Conservation (phyloP, 2,113 vertebrate species). For the Ariopsis seemanni region DNA sequence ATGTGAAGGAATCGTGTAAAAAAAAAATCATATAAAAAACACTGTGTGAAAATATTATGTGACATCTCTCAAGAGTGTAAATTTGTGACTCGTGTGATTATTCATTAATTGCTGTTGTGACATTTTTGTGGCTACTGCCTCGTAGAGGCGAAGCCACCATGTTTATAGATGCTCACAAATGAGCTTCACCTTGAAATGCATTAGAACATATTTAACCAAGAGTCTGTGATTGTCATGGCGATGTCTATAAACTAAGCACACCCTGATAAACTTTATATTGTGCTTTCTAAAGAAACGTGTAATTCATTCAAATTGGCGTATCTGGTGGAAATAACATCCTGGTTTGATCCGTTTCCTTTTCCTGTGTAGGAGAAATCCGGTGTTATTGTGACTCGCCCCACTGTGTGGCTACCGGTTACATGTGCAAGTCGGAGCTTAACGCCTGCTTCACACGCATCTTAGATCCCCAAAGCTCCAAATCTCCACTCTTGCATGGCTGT, state of each 20-base stretch:
- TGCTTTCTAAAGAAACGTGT: not conserved
- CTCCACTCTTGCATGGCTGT: slow-evolving; percentile 85
- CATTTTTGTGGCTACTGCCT: too few relatives aligned
- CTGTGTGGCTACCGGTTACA: slow-evolving; percentile 87
- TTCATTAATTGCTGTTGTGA: not conserved
- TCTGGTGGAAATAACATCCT: not conserved
- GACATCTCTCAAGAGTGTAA: not conserved
- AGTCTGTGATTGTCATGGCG: too few relatives aligned
- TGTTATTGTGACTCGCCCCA: slow-evolving; percentile 89
- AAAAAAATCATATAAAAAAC: not conserved
- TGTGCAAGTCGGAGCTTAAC: slow-evolving; percentile 85
- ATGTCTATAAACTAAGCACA: not conserved
- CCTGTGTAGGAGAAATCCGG: slow-evolving; percentile 82
- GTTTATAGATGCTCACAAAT: not conserved
- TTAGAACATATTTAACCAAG: not conserved
- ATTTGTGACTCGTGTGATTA: not conserved
- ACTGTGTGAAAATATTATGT: not conserved
- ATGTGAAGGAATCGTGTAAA: not conserved
- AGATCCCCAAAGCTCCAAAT: slow-evolving; percentile 80
- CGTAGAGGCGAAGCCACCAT: not conserved
- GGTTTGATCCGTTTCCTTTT: not conserved
- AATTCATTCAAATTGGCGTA: not conserved
- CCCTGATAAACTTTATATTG: not conserved
- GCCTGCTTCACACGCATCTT: slow-evolving; percentile 84
- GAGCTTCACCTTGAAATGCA: not conserved